Evolutionary conservation across 1,140 invertebrate genomes (phyloP).

Genomic region (Helicoverpa armigera): DNA sequence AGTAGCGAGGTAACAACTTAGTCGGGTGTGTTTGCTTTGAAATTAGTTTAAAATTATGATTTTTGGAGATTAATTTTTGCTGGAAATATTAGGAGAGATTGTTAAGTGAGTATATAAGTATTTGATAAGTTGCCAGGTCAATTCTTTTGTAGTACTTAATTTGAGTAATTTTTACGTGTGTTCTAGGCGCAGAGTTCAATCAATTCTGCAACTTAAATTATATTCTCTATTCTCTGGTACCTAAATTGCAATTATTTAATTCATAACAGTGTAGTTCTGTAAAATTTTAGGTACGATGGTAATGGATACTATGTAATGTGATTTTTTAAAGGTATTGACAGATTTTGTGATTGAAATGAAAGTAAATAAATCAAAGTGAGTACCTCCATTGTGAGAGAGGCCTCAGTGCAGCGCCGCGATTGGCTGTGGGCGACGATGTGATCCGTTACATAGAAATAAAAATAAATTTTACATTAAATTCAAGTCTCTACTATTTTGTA

Average conservation of each 20-base stretch:
- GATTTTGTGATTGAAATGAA: not conserved
- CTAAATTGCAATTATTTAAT: too few species aligned
- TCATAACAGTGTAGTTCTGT: too few species aligned
- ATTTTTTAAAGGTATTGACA: not conserved
- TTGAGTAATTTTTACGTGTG: too few species aligned
- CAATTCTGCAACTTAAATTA: too few species aligned
- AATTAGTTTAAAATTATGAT: constrained; percentile 15
- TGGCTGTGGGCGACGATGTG: constrained; percentile 23
- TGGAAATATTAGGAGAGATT: too few species aligned
- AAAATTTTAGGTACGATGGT: too few species aligned
- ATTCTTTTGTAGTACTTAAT: not conserved
- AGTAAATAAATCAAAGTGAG: constrained; percentile 25
- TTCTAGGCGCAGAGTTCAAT: too few species aligned
- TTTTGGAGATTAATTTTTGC: not conserved
- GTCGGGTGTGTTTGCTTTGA: not conserved
- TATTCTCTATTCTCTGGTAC: too few species aligned
- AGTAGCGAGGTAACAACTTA: not conserved
- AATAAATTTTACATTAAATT: constrained; percentile 10
- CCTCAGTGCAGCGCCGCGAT: not conserved
- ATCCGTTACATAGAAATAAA: constrained; percentile 32
- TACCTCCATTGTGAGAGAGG: constrained; percentile 36
- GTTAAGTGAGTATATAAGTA: too few species aligned
- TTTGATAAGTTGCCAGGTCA: too few species aligned
- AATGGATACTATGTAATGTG: too few species aligned
- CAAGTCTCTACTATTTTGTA: too few species aligned